These are phyloP conservation scores for Gymnoscopelus braueri DNA, from an alignment of 2,797 vertebrate species.

Conservation along the genomic window DNA sequence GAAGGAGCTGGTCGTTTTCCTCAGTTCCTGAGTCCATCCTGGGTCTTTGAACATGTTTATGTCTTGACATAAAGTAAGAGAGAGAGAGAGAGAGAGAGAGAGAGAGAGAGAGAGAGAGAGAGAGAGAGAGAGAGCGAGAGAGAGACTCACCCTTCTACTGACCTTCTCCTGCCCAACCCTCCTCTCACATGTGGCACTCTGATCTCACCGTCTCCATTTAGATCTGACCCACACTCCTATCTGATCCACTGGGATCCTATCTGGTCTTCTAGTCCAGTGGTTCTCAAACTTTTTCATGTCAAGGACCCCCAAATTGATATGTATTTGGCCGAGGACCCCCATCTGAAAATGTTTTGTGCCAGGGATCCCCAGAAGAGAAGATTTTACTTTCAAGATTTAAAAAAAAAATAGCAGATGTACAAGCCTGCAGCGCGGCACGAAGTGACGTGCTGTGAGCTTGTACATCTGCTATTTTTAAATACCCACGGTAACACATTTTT, in stretches of 20 bases:
- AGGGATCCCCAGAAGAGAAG: no score
- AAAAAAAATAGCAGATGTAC: no score
- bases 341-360: no score
- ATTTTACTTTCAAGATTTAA: no score
- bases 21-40: slow-evolving; percentile 38
- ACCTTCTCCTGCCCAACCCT: slow-evolving; percentile 31
- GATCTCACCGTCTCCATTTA: background rate
- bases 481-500: no score
- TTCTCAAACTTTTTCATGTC: no score
- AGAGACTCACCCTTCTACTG: slow-evolving; percentile 38
- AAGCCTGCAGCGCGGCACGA: no score
- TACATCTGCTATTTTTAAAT: no score
- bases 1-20: slow-evolving; percentile 39
- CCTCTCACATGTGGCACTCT: slow-evolving; percentile 41
- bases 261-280: background rate
- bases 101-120: slow-evolving; percentile 16
- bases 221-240: background rate
- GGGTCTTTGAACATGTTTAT: slow-evolving; percentile 44
- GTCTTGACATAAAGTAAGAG: slow-evolving; percentile 37
- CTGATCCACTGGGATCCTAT: slow-evolving; percentile 9
- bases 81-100: slow-evolving; percentile 14
- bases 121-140: slow-evolving; percentile 10
- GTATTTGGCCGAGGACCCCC: no score
- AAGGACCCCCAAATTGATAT: no score
- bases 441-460: no score